Evolutionary conservation across 2,797 vertebrate species (phyloP).

Genomic region (Typhlichthys subterraneus): DNA sequence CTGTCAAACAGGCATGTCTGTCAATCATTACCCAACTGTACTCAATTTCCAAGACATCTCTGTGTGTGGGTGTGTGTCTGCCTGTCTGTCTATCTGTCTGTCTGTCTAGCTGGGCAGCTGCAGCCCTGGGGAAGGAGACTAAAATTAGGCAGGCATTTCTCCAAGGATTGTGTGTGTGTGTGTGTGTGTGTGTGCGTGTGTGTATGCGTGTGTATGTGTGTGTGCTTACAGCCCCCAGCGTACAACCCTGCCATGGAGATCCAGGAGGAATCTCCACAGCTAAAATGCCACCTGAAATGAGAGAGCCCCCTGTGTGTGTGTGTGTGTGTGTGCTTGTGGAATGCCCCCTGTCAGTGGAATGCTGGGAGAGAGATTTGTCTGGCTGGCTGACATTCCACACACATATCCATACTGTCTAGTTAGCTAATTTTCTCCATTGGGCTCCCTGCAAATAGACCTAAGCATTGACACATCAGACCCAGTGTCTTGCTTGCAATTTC

Average conservation of each 20-base stretch:
- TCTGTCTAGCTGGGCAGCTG: constrained; percentile 63
- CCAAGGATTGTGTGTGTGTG: constrained; percentile 40
- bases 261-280: constrained; percentile 60
- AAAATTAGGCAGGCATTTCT: constrained; percentile 73
- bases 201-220: no score
- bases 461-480: no score
- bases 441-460: no score
- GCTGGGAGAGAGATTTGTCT: constrained; percentile 18
- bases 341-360: constrained; percentile 18
- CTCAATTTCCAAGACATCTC: constrained; percentile 34
- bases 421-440: no score
- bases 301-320: constrained; percentile 55
- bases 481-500: no score
- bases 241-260: constrained; percentile 68
- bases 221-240: constrained; percentile 14
- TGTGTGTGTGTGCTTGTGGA: constrained; percentile 15
- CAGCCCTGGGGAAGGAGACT: constrained; percentile 57
- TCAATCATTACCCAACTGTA: constrained; percentile 65
- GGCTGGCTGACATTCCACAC: constrained; percentile 15
- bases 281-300: constrained; percentile 75
- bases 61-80: constrained; percentile 20
- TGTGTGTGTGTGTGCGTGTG: constrained; percentile 46
- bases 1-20: constrained; percentile 51
- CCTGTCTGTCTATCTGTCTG: constrained; percentile 35
- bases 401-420: constrained; percentile 7